Evolutionary conservation across 2,888 invertebrate species (phyloP), one percentile per base, ranked within the genome.

Genomic region (Marasmarcha lunaedactyla): DNA sequence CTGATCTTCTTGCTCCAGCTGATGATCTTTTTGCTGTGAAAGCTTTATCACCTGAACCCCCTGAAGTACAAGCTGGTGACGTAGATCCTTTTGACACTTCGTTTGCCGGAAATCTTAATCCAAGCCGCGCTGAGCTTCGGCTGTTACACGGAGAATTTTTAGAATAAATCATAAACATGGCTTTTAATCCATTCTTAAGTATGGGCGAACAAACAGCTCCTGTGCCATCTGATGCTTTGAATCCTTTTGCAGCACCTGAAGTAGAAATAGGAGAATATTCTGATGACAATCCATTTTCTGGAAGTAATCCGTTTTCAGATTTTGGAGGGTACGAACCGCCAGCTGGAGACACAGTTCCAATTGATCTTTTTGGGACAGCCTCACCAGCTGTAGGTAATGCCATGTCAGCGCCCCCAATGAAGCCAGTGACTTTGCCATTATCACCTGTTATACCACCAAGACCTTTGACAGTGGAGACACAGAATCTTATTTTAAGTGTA

Each of bases 51-150:
- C 93, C 93, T 14, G 86, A 88, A 41, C 85, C 81, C 7, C 66
- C 69, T 2, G 46, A 62, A 27, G 44, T 57, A 35, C 52, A 65
- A 14, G 58, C 71, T 37, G 63, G 65, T 25, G 85, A 86, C 38
- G 81, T 89, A 48, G 94, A 94, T 81, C 94, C 94, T 0, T 94
- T 94, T 56, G 94, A 94, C 59, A 94, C 94, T 0, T 92, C 93
- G 2, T 90, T 92, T 52, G 92, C 91, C 0, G 84, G 85, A 37
- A 87, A 89, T 56, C 83, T 93, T 34, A 88, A 87, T 46, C 93
- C 92, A 0, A 93, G 93, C 1, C 88, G 87, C 63, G 88, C 91
- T 0, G 93, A 94, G 68, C 65, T 94, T 0, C 92, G 91, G 58
- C 63, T 92, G 13, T 70, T 94, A 0, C 94, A 93, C 64, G 90